phyloP scores from a whole-genome alignment of 2,888 invertebrate genomes.

The Lithophane semibrunnea region DNA sequence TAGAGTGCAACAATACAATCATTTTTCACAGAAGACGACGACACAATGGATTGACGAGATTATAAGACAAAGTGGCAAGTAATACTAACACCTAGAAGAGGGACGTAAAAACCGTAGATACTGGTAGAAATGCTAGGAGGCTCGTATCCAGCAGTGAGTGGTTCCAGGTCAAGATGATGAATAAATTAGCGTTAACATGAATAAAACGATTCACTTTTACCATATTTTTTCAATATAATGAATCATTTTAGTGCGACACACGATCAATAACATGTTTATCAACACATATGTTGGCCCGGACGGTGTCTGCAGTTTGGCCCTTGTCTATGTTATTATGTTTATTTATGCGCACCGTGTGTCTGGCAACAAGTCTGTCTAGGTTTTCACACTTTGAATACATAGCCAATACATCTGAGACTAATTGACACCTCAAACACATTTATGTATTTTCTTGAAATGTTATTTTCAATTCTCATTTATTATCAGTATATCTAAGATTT shows the following conservation, averaged over 20 bases:
- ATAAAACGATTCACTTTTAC: not conserved
- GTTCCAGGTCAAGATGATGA: not conserved
- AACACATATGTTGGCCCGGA: conserved; percentile 41
- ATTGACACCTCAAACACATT: conserved; percentile 24
- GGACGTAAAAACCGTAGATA: not conserved
- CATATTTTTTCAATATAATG: conserved; percentile 24
- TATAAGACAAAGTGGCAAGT: not conserved
- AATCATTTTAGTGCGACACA: conserved; percentile 37
- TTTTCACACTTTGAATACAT: conserved; percentile 26
- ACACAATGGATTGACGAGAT: not conserved
- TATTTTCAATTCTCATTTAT: conserved; percentile 15
- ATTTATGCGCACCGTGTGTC: conserved; percentile 36
- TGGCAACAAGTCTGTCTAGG: conserved; percentile 42
- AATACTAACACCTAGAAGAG: not conserved
- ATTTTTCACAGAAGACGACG: not conserved
- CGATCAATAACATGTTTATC: conserved; percentile 60
- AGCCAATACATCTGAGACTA: conserved; percentile 18
- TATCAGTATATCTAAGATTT: not conserved
- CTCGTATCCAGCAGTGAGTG: too few species aligned
- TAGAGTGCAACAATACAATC: not conserved
- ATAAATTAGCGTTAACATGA: not conserved
- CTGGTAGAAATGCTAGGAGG: not conserved
- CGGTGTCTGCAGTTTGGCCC: conserved; percentile 43
- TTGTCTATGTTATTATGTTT: conserved; percentile 32
- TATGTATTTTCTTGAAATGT: conserved; percentile 6